These are phyloP conservation scores for Rhyacophila brunnea DNA, from an alignment of 1,140 invertebrate genomes.

Conservation along the genomic window DNA sequence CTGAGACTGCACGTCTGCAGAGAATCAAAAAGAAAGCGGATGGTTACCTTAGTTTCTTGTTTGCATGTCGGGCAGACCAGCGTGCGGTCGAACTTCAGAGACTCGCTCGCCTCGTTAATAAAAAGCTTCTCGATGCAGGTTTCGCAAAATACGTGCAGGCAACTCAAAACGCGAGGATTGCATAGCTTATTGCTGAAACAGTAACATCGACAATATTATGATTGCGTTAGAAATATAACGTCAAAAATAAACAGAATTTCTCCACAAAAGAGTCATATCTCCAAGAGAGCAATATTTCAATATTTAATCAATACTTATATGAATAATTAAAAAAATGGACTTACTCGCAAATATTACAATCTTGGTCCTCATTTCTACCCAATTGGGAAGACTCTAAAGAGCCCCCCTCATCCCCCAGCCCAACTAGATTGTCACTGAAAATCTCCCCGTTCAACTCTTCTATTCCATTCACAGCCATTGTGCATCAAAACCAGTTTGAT, in stretches of 20 bases:
- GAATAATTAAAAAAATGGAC: no score
- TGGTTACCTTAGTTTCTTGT: conserved; percentile 73
- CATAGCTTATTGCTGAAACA: conserved; percentile 68
- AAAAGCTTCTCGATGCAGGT: conserved; percentile 80
- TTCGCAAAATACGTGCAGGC: conserved; percentile 92
- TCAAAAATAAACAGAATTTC: no score
- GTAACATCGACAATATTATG: neutral
- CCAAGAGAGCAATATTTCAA: no score
- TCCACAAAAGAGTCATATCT: no score
- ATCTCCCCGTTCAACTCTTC: conserved; percentile 55
- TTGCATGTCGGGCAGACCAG: conserved; percentile 77
- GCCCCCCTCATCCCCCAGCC: conserved; percentile 50
- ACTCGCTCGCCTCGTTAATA: conserved; percentile 66
- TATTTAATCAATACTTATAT: no score
- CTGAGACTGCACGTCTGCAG: no score
- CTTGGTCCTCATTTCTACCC: conserved; percentile 51
- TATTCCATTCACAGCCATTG: conserved; percentile 40
- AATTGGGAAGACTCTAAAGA: conserved; percentile 51
- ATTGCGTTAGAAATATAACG: no score
- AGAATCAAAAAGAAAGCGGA: no score
- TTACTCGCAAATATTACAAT: conserved; percentile 57
- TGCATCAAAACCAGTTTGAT: conserved; percentile 18
- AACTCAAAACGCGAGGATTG: conserved; percentile 82
- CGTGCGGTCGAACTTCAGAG: conserved; percentile 55
- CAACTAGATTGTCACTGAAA: conserved; percentile 51